Evolutionary conservation across 2,797 vertebrate species (phyloP).

Genomic region (Morelia viridis): DNA sequence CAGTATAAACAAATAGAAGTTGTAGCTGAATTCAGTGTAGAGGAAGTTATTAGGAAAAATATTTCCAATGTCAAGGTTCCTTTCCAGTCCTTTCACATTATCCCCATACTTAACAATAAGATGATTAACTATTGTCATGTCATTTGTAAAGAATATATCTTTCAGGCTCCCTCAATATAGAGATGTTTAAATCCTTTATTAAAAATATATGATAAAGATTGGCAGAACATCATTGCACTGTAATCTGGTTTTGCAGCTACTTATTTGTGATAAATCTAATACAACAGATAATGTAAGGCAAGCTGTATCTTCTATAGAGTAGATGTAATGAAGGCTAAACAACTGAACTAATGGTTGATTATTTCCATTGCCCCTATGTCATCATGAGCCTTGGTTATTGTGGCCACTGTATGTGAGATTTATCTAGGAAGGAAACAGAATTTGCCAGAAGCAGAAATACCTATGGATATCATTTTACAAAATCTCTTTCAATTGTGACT

Average conservation of each 20-base stretch:
- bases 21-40: not conserved
- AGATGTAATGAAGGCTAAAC: constrained; percentile 19
- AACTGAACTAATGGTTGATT: constrained; percentile 14
- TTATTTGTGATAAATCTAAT: constrained; percentile 35
- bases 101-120: not conserved
- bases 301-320: constrained; percentile 25
- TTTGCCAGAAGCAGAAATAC: constrained; percentile 23
- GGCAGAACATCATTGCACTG: constrained; percentile 27
- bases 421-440: constrained; percentile 19
- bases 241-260: constrained; percentile 29
- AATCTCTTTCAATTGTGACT: constrained; percentile 17
- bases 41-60: not conserved
- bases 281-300: not conserved
- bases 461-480: constrained; percentile 14
- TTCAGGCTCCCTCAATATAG: not conserved
- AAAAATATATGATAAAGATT: constrained; percentile 23
- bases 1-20: not conserved
- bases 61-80: not conserved
- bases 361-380: not conserved
- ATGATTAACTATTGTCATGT: not conserved
- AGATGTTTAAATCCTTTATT: constrained; percentile 3
- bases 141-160: not conserved
- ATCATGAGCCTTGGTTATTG: constrained; percentile 5
- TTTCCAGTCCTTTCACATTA: not conserved
- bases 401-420: constrained; percentile 31